A percentile compares a stretch with the other conserved stretches of the same genome.
Conservation (phyloP, 2,888 invertebrate species). For the Graphium colonna region DNA sequence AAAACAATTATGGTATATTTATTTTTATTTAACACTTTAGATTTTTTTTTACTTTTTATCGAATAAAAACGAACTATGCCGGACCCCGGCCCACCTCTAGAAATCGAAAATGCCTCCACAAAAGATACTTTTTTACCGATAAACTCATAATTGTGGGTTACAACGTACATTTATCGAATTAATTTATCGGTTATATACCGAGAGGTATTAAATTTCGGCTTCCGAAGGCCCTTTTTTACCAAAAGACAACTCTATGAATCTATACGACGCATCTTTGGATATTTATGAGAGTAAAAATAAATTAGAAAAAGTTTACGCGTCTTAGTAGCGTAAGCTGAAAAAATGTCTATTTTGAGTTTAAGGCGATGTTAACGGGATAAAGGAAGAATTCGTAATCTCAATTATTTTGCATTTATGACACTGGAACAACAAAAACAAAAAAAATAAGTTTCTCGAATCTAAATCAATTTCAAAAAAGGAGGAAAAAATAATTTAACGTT, state of each 20-base stretch:
- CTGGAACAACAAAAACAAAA: too few relatives aligned
- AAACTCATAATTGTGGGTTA: slow-evolving; percentile 59
- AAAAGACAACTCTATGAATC: slow-evolving; percentile 12
- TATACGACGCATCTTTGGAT: too few relatives aligned
- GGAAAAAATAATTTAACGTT: too few relatives aligned
- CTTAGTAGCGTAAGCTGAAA: too few relatives aligned
- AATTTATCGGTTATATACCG: slow-evolving; percentile 54
- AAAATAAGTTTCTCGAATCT: too few relatives aligned
- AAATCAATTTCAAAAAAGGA: too few relatives aligned
- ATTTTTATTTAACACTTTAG: not conserved
- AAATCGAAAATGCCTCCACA: slow-evolving; percentile 33
- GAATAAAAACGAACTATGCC: not conserved
- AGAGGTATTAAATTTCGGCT: slow-evolving; percentile 40
- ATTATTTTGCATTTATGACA: too few relatives aligned
- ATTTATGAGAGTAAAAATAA: too few relatives aligned
- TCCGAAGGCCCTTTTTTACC: slow-evolving; percentile 35
- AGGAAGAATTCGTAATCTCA: too few relatives aligned
- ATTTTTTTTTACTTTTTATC: slow-evolving; percentile 19
- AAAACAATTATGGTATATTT: not conserved
- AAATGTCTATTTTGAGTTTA: too few relatives aligned
- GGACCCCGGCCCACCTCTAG: slow-evolving; percentile 1
- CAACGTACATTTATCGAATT: slow-evolving; percentile 62
- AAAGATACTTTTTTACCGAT: slow-evolving; percentile 45
- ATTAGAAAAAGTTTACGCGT: too few relatives aligned
- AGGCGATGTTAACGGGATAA: too few relatives aligned